Conservation (phyloP, 53 echinoderm and acorn worm genomes). For the Holothuria leucospilota region DNA sequence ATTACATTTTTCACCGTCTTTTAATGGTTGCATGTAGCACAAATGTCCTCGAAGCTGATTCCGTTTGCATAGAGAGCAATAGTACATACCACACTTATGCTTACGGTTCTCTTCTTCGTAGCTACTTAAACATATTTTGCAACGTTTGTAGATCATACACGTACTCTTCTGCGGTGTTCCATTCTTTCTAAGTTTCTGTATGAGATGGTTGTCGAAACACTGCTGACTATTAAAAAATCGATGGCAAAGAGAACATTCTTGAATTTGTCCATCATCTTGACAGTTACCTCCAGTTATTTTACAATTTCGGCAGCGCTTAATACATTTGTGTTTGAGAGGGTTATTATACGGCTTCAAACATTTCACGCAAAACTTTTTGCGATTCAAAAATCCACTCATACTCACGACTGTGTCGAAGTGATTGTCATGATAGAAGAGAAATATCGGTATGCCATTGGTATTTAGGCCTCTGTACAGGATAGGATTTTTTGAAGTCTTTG, state of each 20-base stretch:
- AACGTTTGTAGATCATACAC: conserved; percentile 1
- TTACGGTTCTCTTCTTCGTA: too few species aligned
- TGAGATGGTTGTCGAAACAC: conserved; percentile 3
- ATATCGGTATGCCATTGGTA: background rate
- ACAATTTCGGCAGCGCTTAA: conserved; percentile 36
- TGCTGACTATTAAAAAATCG: conserved; percentile 8
- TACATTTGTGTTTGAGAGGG: conserved; percentile 34
- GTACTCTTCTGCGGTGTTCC: background rate
- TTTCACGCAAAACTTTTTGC: conserved; percentile 46
- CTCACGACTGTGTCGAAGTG: conserved; percentile 16
- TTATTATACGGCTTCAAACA: conserved; percentile 53
- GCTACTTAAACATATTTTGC: background rate
- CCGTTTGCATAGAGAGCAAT: background rate
- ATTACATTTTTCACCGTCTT: too few species aligned
- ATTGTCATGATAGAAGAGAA: background rate
- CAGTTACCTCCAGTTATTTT: background rate
- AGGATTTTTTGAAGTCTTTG: background rate
- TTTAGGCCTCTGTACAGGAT: background rate
- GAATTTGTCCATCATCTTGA: background rate
- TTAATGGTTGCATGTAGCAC: conserved; percentile 28
- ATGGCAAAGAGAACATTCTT: background rate
- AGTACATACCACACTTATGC: background rate
- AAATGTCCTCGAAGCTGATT: background rate
- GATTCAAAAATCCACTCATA: conserved; percentile 52
- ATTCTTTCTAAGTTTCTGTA: background rate